These are phyloP conservation scores for Abrostola tripartita DNA, from an alignment of 2,888 invertebrate genomes.

Conservation along the genomic window DNA sequence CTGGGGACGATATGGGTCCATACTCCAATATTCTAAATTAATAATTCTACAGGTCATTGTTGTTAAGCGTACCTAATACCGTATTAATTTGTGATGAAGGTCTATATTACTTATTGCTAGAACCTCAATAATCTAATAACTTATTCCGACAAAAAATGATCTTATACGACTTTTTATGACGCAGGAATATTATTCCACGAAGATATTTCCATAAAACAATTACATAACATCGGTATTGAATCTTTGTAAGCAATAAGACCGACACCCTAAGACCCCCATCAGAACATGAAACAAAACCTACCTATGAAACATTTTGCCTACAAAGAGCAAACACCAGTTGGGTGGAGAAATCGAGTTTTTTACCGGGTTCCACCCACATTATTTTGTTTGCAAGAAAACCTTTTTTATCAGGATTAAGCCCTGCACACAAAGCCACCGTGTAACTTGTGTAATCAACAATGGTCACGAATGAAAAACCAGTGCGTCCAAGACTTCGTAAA, in stretches of 20 bases:
- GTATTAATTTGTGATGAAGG: no score
- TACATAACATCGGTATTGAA: background rate
- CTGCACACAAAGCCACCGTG: conserved; percentile 2
- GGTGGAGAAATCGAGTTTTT: background rate
- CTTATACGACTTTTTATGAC: no score
- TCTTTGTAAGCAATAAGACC: background rate
- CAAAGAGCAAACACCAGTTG: background rate
- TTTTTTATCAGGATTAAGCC: conserved; percentile 2
- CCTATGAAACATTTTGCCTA: background rate
- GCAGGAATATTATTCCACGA: no score
- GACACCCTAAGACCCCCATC: background rate
- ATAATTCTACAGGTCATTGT: conserved; percentile 1
- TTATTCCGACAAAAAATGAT: no score
- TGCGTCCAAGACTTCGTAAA: conserved; percentile 3
- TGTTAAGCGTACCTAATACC: background rate
- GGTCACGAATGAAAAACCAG: conserved; percentile 5
- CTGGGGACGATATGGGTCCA: background rate
- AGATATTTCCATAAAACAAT: no score
- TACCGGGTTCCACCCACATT: background rate
- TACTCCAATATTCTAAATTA: background rate
- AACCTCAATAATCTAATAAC: no score
- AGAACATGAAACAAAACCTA: background rate
- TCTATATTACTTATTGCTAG: no score
- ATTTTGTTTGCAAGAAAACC: conserved; percentile 5
- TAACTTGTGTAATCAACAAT: conserved; percentile 6